These are phyloP conservation scores for Cyprinella venusta DNA, from an alignment of 2,797 vertebrate species.

Conservation along the genomic window DNA sequence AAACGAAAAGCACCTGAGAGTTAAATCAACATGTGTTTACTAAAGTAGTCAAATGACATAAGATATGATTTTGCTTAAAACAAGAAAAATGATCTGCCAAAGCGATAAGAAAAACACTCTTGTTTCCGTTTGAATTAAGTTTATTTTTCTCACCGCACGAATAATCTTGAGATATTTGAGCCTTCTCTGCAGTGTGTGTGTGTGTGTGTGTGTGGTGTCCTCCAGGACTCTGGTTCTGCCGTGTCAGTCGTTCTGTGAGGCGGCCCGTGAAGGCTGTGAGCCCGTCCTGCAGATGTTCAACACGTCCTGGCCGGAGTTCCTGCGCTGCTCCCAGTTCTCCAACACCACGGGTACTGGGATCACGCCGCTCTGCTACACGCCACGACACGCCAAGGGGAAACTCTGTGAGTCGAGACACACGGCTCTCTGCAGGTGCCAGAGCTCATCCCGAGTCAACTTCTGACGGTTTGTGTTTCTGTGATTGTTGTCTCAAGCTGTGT, in stretches of 20 bases:
- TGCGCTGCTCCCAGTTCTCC: slow-evolving; percentile 91
- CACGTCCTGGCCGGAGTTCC: slow-evolving; percentile 91
- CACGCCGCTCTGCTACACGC: slow-evolving; percentile 81
- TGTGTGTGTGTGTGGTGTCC: no score
- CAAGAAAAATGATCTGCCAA: no score
- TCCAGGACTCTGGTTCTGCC: slow-evolving; percentile 82
- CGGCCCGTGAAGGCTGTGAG: slow-evolving; percentile 90
- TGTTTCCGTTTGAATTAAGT: no score
- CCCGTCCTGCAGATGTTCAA: slow-evolving; percentile 92
- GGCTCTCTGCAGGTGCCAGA: accelerated
- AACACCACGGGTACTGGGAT: slow-evolving; percentile 45
- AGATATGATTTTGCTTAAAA: no score
- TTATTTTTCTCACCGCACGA: no score
- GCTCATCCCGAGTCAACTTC: not conserved
- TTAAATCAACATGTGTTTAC: no score
- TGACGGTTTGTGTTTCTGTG: not conserved
- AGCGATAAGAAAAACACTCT: no score
- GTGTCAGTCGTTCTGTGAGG: slow-evolving; percentile 90
- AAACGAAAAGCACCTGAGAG: no score
- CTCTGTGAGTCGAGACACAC: slow-evolving; percentile 74
- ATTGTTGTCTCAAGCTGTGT: slow-evolving; percentile 75
- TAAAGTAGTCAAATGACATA: no score
- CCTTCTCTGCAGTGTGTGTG: no score
- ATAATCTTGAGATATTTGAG: no score
- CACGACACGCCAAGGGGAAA: slow-evolving; percentile 81